phyloP scores from a whole-genome alignment of 2,888 invertebrate species.

The Pyrgus malvae region DNA sequence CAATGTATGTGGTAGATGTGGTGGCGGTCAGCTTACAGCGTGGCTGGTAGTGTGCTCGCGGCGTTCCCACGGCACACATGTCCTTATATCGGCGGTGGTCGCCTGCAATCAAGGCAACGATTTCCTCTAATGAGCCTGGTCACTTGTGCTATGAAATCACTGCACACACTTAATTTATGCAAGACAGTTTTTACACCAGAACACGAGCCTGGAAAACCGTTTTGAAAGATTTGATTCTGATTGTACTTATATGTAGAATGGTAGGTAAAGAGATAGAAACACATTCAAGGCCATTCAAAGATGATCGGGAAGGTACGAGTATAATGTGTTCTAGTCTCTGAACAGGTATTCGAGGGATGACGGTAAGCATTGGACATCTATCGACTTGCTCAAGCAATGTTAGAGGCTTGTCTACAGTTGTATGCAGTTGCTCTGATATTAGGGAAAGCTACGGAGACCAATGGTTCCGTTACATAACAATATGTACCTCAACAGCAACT shows the following conservation, averaged over 20 bases:
- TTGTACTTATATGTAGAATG: background rate
- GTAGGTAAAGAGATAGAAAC: too few relatives aligned
- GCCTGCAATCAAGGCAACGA: slow-evolving; percentile 38
- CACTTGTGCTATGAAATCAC: slow-evolving; percentile 32
- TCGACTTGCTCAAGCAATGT: too few relatives aligned
- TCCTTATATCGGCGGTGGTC: slow-evolving; percentile 54
- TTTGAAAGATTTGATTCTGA: background rate
- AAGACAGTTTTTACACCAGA: slow-evolving; percentile 6
- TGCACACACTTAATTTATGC: slow-evolving; percentile 15
- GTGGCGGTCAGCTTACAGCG: slow-evolving; percentile 38
- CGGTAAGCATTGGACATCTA: too few relatives aligned
- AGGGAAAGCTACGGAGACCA: too few relatives aligned
- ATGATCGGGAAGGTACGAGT: too few relatives aligned
- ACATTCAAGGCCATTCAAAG: too few relatives aligned
- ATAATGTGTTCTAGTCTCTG: too few relatives aligned
- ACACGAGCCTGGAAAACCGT: background rate
- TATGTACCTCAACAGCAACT: too few relatives aligned
- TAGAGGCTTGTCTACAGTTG: too few relatives aligned
- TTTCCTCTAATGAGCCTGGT: slow-evolving; percentile 27
- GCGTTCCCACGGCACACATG: slow-evolving; percentile 74
- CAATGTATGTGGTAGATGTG: slow-evolving; percentile 4
- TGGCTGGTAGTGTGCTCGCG: slow-evolving; percentile 41
- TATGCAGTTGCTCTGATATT: too few relatives aligned
- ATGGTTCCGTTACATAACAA: too few relatives aligned
- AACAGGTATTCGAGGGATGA: too few relatives aligned